Evolutionary conservation across 2,888 invertebrate genomes (phyloP), one percentile per base, ranked within the genome.

Genomic region (Ormyrus nitidulus): DNA sequence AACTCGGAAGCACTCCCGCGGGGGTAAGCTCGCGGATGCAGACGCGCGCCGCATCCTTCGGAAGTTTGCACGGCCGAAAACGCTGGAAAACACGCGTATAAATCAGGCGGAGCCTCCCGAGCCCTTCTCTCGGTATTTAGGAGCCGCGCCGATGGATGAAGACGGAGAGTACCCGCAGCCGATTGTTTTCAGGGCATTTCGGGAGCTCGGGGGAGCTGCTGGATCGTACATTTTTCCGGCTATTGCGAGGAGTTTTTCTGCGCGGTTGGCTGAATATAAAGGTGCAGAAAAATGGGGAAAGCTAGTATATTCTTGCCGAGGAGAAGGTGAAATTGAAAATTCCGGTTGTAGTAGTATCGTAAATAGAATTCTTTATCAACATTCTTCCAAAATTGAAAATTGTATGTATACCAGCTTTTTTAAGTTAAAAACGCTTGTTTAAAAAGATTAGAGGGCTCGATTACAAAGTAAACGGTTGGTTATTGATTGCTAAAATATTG

Each of bases 31-130:
- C 53, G 3, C 9, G n/a, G n/a, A 44, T 70, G 58, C 48, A 58
- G 13, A 48, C 58, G 34, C 10, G 10, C 9, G 19, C 9, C 34
- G 76, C 59, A 53, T 73, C 54, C 64, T 64, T 62, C 34, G 2
- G 56, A 56, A 69, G 56, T 70, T 77, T 61, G 51, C 46, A 51
- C 66, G 51, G 65, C 46, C 19, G 19, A 51, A 58, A 49, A 69
- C 8, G 62, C 44, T 48, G 82, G 85, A 85, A 85, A 87, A 87
- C 86, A 86, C 76, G 83, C 83, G 83, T 85, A 87, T 87, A 87
- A 87, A 87, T 87, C 87, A 86, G 83, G 83, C 84, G 85, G 83
- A 82, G 81, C 80, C 83, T 77, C 81, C 77, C 84, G 82, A 83
- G 80, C 79, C 80, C 79, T 83, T 82, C 83, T 85, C 83, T 84